phyloP scores from a whole-genome alignment of 2,113 vertebrate genomes.

The Dromas ardeola region DNA sequence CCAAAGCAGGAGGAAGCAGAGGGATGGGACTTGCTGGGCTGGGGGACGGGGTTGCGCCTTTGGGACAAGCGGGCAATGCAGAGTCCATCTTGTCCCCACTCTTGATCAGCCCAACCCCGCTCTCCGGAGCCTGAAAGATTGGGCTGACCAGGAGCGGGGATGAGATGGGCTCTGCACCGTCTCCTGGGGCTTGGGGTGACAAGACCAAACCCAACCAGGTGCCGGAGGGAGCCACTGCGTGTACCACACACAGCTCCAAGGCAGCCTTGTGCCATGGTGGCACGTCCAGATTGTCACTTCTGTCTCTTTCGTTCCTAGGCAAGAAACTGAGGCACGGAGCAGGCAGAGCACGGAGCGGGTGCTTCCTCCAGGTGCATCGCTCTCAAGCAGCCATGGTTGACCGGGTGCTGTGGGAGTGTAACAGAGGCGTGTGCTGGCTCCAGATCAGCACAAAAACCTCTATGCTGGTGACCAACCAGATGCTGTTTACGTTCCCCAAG shows the following conservation, averaged over 20 bases:
- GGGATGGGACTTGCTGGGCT: neutral
- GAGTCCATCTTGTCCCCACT: accelerated
- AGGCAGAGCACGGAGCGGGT: neutral
- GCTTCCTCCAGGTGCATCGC: accelerated
- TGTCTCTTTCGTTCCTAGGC: neutral
- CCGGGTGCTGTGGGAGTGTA: neutral
- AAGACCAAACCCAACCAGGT: neutral
- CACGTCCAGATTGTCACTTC: neutral
- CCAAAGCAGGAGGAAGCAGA: neutral
- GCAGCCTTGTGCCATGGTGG: neutral
- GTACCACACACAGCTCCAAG: neutral
- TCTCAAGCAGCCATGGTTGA: neutral
- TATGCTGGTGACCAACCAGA: neutral
- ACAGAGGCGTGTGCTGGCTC: neutral
- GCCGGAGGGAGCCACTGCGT: neutral
- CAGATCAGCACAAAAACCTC: neutral
- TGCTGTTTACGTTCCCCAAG: neutral
- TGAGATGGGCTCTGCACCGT: neutral
- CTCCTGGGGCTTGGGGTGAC: neutral
- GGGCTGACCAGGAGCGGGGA: neutral
- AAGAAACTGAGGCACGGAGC: neutral
- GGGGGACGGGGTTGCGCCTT: accelerated
- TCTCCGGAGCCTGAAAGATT: neutral
- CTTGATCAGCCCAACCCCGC: neutral
- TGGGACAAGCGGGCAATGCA: accelerated